These are phyloP conservation scores for Uria aalge DNA, from an alignment of 2,113 vertebrate species.

Conservation along the genomic window DNA sequence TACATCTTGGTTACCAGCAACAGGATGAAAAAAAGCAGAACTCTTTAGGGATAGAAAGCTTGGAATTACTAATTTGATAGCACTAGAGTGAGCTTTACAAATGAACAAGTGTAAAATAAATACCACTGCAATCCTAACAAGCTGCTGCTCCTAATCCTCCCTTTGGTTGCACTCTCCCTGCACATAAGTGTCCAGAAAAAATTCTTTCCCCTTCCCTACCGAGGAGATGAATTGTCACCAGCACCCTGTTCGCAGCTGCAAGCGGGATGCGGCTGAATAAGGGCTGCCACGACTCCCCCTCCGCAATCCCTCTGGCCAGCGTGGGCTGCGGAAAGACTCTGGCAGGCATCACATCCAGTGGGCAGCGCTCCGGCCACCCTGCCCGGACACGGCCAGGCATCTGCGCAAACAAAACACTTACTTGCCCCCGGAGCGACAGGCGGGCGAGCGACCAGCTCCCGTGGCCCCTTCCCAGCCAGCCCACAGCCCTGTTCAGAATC, in stretches of 20 bases:
- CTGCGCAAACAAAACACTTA: not conserved
- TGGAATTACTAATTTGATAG: not conserved
- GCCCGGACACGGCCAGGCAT: not conserved
- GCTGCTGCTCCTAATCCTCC: not conserved
- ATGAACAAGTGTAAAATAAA: not conserved
- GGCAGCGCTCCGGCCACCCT: not conserved
- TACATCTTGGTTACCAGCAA: not conserved
- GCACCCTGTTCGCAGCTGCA: not conserved
- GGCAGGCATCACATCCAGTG: not conserved
- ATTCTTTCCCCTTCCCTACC: not conserved
- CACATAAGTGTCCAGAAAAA: not conserved
- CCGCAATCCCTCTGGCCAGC: not conserved
- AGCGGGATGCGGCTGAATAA: not conserved
- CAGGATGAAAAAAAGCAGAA: not conserved
- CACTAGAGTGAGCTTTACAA: not conserved
- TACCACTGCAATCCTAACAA: not conserved
- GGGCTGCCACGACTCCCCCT: not conserved
- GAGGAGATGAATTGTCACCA: not conserved
- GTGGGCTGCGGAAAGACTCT: not conserved
- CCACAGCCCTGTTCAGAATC: not conserved
- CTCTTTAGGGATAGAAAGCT: not conserved
- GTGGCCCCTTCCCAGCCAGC: not conserved
- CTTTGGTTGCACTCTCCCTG: not conserved
- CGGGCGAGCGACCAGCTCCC: fast-evolving
- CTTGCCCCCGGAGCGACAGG: not conserved